Evolutionary conservation across 2,113 vertebrate species (phyloP), one percentile per base, ranked within the genome.

Genomic region (Mixornis gularis): DNA sequence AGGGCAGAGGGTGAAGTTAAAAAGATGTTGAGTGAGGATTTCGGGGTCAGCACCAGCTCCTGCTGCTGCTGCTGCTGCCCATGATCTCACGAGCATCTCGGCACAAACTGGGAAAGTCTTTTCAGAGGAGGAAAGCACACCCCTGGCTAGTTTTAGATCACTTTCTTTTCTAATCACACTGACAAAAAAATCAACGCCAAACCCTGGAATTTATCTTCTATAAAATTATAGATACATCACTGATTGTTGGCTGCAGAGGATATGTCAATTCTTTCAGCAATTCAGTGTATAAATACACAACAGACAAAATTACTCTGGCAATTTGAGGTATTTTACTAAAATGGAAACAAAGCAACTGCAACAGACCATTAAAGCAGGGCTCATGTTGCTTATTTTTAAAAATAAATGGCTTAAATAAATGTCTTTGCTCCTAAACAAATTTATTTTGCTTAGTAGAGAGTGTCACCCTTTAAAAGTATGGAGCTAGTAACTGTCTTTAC

Each of bases 301-400:
- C 89, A 92, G 87, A 64, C 87, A 94, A 94, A 96, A 96, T 94
- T 74, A 95, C 89, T 89, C 74, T 59, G 77, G 89, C 85, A 93
- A 88, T 89, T 94, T 92, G 82, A 89, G 71, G 64, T 87, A 83
- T 96, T 96, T 96, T 92, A 55, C 85, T 95, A 93, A 96, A 94
- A 95, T 91, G 79, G 88, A 97, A 97, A 96, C 87, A 91, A 97
- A 95, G 92, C 70, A 92, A 90, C 87, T 95, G 92, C 91, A 90
- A 76, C 46, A 88, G 87, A 95, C 74, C 65, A 80, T 96, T 94
- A 97, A 90, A 17, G 66, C 76, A 95, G 4, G 17, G 70, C 83
- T 95, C 81, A 85, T 87, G 95, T 97, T 95, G 97, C 81, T 94
- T 95, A 94, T 92, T 96, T 92, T 96, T 78, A 52, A 95, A 94